These are phyloP conservation scores for Myanophis thanlyinensis DNA, from an alignment of 2,113 vertebrate genomes.

Conservation along the genomic window DNA sequence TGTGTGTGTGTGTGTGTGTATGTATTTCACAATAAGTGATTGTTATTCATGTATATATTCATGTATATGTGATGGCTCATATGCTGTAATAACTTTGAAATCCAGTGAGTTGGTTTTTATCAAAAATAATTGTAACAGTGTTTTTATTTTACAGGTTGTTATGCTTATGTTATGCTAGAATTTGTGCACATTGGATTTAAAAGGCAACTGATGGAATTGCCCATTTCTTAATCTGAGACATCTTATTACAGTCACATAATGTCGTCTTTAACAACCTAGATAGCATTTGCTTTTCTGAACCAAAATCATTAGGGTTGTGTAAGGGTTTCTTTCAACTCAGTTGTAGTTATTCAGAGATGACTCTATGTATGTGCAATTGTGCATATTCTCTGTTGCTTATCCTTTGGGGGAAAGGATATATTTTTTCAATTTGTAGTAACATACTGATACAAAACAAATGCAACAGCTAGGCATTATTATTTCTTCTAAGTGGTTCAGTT, in stretches of 20 bases:
- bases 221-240: rapidly evolving
- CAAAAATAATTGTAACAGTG: slow-evolving; percentile 27
- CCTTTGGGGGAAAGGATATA: neutral
- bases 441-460: neutral
- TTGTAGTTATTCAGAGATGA: neutral
- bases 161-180: slow-evolving; percentile 49
- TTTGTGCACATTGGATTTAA: slow-evolving; percentile 3
- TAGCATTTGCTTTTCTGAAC: neutral
- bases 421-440: neutral
- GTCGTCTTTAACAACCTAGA: neutral
- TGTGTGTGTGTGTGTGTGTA: neutral
- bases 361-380: neutral
- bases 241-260: rapidly evolving
- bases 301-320: neutral
- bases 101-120: slow-evolving; percentile 34
- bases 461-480: rapidly evolving
- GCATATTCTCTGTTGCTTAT: neutral
- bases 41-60: neutral
- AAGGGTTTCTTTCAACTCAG: neutral
- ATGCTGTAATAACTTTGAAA: neutral
- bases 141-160: neutral
- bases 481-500: neutral
- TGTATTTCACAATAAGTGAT: neutral
- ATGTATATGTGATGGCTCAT: neutral
- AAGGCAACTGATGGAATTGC: slow-evolving; percentile 34